A percentile compares a stretch with the other conserved stretches of the same genome.
phyloP scores from a whole-genome alignment of 2,888 invertebrate species.

The Catocala fraxini region DNA sequence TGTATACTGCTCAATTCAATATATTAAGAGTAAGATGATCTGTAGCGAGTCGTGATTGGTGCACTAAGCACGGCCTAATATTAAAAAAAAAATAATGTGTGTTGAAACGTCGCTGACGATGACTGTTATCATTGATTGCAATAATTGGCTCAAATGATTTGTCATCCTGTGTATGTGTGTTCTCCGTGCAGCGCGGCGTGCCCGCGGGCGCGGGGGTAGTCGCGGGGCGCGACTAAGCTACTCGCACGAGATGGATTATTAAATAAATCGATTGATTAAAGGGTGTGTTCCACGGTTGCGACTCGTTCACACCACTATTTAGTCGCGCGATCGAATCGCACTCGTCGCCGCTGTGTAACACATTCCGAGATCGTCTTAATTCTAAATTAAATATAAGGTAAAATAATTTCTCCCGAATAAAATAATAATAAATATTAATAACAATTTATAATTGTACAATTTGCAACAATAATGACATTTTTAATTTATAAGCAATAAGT shows the following conservation, averaged over 20 bases:
- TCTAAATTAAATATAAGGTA: slow-evolving; percentile 56
- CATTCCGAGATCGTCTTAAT: slow-evolving; percentile 46
- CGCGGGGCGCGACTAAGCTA: slow-evolving; percentile 4
- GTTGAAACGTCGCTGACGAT: slow-evolving; percentile 55
- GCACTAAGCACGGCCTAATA: slow-evolving; percentile 74
- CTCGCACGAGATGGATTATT: slow-evolving; percentile 38
- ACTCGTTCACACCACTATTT: slow-evolving; percentile 5
- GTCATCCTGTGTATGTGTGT: slow-evolving; percentile 42
- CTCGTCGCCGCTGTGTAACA: slow-evolving; percentile 31
- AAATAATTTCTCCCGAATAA: slow-evolving; percentile 47
- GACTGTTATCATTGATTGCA: slow-evolving; percentile 61
- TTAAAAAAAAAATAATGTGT: slow-evolving; percentile 48
- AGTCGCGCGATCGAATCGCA: slow-evolving; percentile 13
- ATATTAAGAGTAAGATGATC: slow-evolving; percentile 75
- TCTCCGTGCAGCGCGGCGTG: slow-evolving; percentile 9
- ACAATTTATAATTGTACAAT: slow-evolving; percentile 51
- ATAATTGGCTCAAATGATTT: slow-evolving; percentile 54
- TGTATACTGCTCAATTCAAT: slow-evolving; percentile 81
- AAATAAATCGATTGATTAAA: slow-evolving; percentile 44
- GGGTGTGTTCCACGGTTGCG: slow-evolving; percentile 40
- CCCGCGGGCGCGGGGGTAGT: too few species aligned
- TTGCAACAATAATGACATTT: slow-evolving; percentile 51
- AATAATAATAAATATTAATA: slow-evolving; percentile 43
- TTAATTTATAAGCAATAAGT: slow-evolving; percentile 56
- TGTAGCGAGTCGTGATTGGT: slow-evolving; percentile 71